phyloP scores from a whole-genome alignment of 2,888 invertebrate genomes.

The Nomada ruficornis region DNA sequence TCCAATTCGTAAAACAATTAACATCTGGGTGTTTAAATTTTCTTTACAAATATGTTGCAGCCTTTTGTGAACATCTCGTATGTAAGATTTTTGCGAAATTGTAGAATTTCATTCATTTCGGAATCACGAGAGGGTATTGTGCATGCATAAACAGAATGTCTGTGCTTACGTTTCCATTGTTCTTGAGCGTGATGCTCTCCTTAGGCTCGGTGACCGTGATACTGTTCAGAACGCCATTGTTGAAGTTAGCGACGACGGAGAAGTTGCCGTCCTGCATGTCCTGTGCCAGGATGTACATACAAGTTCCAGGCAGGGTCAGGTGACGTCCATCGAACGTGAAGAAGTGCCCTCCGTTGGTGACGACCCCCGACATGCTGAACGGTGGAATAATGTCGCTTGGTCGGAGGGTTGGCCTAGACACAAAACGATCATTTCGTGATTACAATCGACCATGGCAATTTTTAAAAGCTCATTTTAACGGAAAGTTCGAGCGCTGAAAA shows the following conservation, averaged over 20 bases:
- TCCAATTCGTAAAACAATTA: background rate
- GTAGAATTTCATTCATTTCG: no score
- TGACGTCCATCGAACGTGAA: slow-evolving; percentile 95
- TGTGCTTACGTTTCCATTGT: slow-evolving; percentile 86
- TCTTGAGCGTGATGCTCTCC: slow-evolving; percentile 86
- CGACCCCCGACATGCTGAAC: slow-evolving; percentile 86
- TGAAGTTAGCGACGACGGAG: slow-evolving; percentile 90
- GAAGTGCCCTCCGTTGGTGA: slow-evolving; percentile 93
- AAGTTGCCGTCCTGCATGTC: slow-evolving; percentile 95
- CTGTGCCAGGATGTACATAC: slow-evolving; percentile 93
- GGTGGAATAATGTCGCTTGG: slow-evolving; percentile 88
- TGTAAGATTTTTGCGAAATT: no score
- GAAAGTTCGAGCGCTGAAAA: background rate
- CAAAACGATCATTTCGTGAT: background rate
- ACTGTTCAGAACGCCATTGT: slow-evolving; percentile 88
- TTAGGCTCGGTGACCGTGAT: slow-evolving; percentile 89
- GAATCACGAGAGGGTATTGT: no score
- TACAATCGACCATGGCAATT: background rate
- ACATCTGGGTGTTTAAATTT: no score
- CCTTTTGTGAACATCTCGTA: no score
- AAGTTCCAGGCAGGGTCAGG: slow-evolving; percentile 91
- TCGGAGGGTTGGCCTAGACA: slow-evolving; percentile 83
- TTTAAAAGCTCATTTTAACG: background rate
- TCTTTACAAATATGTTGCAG: no score
- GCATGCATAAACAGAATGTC: no score